Conservation (phyloP, 53 echinoderm and acorn worm genomes). For the Crossaster papposus region DNA sequence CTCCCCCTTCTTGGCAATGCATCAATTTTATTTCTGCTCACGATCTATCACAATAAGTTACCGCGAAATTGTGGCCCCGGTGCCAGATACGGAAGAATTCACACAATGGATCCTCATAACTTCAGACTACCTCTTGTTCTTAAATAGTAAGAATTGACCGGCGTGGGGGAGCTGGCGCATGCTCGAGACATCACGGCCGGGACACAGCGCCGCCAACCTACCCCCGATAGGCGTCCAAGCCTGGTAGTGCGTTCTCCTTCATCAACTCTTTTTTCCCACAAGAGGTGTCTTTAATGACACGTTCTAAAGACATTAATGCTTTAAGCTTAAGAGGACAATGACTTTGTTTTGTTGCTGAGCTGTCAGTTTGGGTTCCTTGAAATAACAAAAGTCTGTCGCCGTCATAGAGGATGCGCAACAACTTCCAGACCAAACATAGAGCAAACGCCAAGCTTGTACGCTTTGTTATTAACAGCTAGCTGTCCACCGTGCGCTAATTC, state of each 20-base stretch:
- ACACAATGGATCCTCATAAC: slow-evolving; percentile 1
- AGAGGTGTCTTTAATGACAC: slow-evolving; percentile 56
- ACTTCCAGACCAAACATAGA: neutral
- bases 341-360: slow-evolving; percentile 42
- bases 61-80: slow-evolving; percentile 8
- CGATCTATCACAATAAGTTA: slow-evolving; percentile 20
- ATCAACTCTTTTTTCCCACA: slow-evolving; percentile 12
- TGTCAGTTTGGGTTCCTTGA: slow-evolving; percentile 4
- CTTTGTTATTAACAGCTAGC: too few relatives aligned
- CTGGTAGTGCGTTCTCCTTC: neutral
- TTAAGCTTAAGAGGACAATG: slow-evolving; percentile 43
- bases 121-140: neutral
- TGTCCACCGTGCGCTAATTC: too few relatives aligned
- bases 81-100: neutral
- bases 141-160: slow-evolving; percentile 6
- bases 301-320: slow-evolving; percentile 50
- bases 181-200: neutral
- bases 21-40: slow-evolving; percentile 4
- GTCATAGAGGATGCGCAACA: neutral
- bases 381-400: neutral
- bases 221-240: slow-evolving; percentile 38
- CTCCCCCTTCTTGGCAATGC: neutral
- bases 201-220: slow-evolving; percentile 14
- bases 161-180: neutral
- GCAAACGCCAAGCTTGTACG: neutral